Conservation (phyloP, 2,888 invertebrate species). For the Cephus rjabovi region DNA sequence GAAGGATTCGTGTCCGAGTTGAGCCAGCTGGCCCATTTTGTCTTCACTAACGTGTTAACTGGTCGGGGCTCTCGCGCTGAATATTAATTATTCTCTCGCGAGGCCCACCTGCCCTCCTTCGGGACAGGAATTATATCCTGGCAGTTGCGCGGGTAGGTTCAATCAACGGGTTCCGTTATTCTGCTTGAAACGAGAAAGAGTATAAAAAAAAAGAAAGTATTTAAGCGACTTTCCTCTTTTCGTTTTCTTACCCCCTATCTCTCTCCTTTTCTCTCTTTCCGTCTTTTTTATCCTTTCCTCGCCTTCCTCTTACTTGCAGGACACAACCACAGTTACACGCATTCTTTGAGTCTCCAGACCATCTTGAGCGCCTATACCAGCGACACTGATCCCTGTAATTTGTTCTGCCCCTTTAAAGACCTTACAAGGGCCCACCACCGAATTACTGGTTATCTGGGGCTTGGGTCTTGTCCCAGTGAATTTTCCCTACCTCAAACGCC, state of each 20-base stretch:
- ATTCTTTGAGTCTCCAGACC: not conserved
- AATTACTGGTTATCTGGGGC: not conserved
- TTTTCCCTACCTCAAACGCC: not conserved
- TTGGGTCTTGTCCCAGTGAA: not conserved
- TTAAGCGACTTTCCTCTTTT: not conserved
- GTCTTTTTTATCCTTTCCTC: constrained; percentile 29
- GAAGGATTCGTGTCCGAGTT: not conserved
- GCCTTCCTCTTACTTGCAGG: constrained; percentile 1
- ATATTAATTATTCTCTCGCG: constrained; percentile 57
- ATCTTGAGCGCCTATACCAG: not conserved
- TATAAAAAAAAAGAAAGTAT: not conserved
- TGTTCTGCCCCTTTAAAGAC: not conserved
- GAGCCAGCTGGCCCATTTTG: not conserved
- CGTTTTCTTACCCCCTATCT: constrained; percentile 7
- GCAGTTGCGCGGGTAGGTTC: not conserved
- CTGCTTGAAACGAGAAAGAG: not conserved
- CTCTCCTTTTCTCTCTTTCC: constrained; percentile 22
- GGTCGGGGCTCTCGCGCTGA: constrained; percentile 36
- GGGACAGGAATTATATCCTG: constrained; percentile 13
- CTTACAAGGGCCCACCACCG: not conserved
- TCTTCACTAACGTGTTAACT: constrained; percentile 50
- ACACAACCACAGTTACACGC: not conserved
- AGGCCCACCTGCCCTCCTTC: constrained; percentile 47
- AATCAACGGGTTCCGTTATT: not conserved
- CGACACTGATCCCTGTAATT: not conserved